Base-by-base conservation (phyloP, 2,113 vertebrate species). In the Cettia cetti region DNA sequence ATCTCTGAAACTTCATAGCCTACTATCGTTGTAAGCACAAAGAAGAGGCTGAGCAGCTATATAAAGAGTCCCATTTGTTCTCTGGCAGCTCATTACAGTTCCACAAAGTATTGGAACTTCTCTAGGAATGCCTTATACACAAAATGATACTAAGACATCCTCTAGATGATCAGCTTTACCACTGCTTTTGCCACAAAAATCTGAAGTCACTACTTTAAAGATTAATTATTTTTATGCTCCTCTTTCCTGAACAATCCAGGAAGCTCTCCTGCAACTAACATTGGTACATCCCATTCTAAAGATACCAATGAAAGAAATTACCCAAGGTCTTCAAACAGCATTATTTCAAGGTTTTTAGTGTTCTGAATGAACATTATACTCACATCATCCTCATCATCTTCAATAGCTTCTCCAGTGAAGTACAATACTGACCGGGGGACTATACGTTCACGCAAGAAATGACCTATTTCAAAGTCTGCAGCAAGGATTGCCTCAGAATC, bases 401-500 rank as follows among this genome's bases (percentile, higher is more conserved):
- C 99, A 75, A 99, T 99, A 95, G 99, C 99, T 97, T 99, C 99
- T 87, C 99, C 99, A 79, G 99, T 99, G 95, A 99, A 99, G 97
- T 99, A 99, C 45, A 99, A 98, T 83, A 99, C 99, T 27, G 99
- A 99, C 90, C 99, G 98, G 47, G 99, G 99, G 21, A 99, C 99
- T 81, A 99, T 99, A 49, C 99, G 99, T 76, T 99, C 99, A 31
- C 99, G 99, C 96, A 99, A 98, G 97, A 99, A 99, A 95, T 99
- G 99, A 65, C 99, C 99, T n/a, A 99, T 99, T 98, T 99, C 99
- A 89, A 99, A 99, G 96, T 99, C 99, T 66, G 99, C 99, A 75
- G 99, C 99, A 64, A 99, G 98, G 77, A 99, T 98, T 8, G 99
- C 99, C 97, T 99, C 99, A 0, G 99, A 98, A 97, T 99, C 99